phyloP scores from a whole-genome alignment of 2,888 invertebrate species.

The Agonopterix heracliana region DNA sequence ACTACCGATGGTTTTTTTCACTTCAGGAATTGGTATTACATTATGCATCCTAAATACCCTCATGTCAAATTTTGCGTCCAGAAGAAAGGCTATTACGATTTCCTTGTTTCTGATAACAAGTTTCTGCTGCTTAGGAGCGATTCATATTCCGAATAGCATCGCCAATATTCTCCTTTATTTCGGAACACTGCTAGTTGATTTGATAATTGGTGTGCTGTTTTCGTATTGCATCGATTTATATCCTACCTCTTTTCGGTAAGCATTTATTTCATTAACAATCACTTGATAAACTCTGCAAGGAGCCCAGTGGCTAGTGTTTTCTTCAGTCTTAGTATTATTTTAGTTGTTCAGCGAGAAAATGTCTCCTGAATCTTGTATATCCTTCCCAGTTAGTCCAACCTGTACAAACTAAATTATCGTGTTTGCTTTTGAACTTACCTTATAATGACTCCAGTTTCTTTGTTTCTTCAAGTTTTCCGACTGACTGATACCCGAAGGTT shows the following conservation, averaged over 20 bases:
- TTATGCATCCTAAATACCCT: conserved; percentile 10
- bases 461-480: too few species aligned
- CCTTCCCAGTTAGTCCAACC: too few species aligned
- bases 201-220: conserved; percentile 33
- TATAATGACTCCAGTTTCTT: too few species aligned
- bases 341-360: too few species aligned
- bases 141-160: conserved; percentile 21
- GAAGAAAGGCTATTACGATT: conserved; percentile 15
- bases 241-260: conserved; percentile 1
- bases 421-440: too few species aligned
- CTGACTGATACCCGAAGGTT: too few species aligned
- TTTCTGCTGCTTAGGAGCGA: conserved; percentile 8
- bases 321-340: too few species aligned
- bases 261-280: too few species aligned
- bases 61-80: conserved; percentile 15
- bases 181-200: conserved; percentile 25
- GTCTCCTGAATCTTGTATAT: too few species aligned
- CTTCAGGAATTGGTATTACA: neutral
- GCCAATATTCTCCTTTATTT: conserved; percentile 27
- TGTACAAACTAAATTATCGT: too few species aligned
- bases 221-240: conserved; percentile 21
- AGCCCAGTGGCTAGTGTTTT: too few species aligned
- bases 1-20: neutral
- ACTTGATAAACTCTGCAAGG: too few species aligned
- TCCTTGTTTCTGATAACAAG: conserved; percentile 9